A percentile compares a stretch with the other conserved stretches of the same genome.
phyloP scores from a whole-genome alignment of 2,888 invertebrate species.

The Seira ritae region DNA sequence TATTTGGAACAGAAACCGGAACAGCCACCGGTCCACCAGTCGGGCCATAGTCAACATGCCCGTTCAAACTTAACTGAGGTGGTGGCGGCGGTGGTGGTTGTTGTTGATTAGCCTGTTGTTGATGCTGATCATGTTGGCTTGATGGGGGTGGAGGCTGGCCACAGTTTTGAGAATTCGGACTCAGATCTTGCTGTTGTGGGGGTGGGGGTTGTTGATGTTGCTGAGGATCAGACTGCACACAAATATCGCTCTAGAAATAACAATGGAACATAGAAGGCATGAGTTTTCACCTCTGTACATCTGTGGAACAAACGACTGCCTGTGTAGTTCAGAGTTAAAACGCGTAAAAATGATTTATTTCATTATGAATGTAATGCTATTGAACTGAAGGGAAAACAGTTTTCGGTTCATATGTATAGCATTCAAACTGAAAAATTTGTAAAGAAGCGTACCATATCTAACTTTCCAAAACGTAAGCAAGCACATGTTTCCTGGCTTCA shows the following conservation, averaged over 20 bases:
- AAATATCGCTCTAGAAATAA: conserved; percentile 66
- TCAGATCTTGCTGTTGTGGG: conserved; percentile 65
- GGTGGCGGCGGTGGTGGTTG: conserved; percentile 46
- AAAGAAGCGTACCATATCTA: no score
- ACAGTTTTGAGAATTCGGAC: conserved; percentile 66
- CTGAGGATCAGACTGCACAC: conserved; percentile 68
- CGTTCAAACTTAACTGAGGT: conserved; percentile 62
- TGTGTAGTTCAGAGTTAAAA: background rate
- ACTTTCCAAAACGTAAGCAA: background rate
- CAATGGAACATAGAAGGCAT: conserved; percentile 20
- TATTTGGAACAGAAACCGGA: conserved; percentile 67
- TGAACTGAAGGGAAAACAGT: no score
- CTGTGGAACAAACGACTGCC: background rate
- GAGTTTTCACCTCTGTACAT: conserved; percentile 29
- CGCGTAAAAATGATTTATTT: conserved; percentile 53
- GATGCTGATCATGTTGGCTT: conserved; percentile 55
- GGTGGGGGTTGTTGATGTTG: conserved; percentile 65
- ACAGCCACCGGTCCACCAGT: conserved; percentile 65
- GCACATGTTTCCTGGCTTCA: background rate
- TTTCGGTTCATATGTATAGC: no score
- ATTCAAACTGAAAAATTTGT: no score
- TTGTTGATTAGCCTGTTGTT: conserved; percentile 46
- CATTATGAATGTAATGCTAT: no score
- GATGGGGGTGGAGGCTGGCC: conserved; percentile 56
- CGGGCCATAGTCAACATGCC: conserved; percentile 71